Base-by-base conservation (phyloP, 2,797 vertebrate genomes). In the Nothura maculosa region DNA sequence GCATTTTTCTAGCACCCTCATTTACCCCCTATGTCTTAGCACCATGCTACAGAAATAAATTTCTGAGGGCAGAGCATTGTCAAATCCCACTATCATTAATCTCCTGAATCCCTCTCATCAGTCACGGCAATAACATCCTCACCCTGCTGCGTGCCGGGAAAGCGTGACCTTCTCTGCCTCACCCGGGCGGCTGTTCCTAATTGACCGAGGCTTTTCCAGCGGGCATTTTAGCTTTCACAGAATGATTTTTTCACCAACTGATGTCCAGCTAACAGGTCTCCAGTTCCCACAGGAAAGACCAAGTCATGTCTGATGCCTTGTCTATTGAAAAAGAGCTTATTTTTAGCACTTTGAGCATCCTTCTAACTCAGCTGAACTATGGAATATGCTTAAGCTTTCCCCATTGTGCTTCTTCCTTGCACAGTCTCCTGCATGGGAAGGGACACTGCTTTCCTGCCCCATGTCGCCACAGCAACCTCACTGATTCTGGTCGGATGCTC, bases 151-250 rank as follows among this genome's bases (percentile, higher is more conserved):
- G 4, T 77, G 67, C 75, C 67, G 81, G 81, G 82, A 67, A 94
- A 82, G 45, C 67, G 12, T 87, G 92, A 95, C 90, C 85, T 95
- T 52, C 90, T 86, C 40, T 87, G 50, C 70, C 60, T 85, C 70
- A 94, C 91, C 38, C 32, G 28, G 87, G 64, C 73, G 42, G n/a
- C 36, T 81, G 1, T 62, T 69, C 66, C 93, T 96, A 81, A 78
- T 89, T 83, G 92, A 95, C 96, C 89, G 90, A 22, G 80, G 89
- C 67, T 69, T 95, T 80, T 89, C 83, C 84, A 84, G 81, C 21
- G n/a, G 45, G 34, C 68, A 93, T 90, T 92, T 92, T 63, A 85
- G 75, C 69, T 87, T 90, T 75, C 68, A 92, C 48, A 67, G 81
- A 64, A 62, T 21, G 52, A 48, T 88, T 90, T 96, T 85, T 84